Percentiles rank a stretch among this genome's conserved stretches.
phyloP scores from a whole-genome alignment of 2,888 invertebrate species.

The Cremastobaeus sp. region DNA sequence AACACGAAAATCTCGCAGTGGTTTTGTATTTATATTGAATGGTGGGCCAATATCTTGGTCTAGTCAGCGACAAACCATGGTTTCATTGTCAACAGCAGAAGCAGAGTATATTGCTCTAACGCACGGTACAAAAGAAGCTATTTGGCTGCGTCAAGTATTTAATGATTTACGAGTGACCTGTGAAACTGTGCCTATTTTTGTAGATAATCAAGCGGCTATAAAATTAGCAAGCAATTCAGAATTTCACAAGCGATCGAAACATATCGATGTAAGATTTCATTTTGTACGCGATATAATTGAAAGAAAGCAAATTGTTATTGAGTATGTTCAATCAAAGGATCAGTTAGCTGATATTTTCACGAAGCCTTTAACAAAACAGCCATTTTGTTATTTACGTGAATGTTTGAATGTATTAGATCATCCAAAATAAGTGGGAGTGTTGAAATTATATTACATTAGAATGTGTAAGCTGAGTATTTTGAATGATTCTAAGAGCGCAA shows the following conservation, averaged over 20 bases:
- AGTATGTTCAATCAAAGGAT: neutral
- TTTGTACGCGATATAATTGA: constrained; percentile 6
- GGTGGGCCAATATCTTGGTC: constrained; percentile 1
- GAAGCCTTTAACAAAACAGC: neutral
- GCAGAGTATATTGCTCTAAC: constrained; percentile 1
- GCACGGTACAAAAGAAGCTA: neutral
- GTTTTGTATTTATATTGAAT: constrained; percentile 1
- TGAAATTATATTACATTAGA: too few relatives aligned
- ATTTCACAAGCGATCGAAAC: neutral
- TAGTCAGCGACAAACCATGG: neutral
- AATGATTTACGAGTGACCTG: neutral
- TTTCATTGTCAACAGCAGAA: neutral
- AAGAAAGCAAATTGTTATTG: neutral
- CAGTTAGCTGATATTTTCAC: constrained; percentile 1
- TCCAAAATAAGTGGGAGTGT: constrained; percentile 3
- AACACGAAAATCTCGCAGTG: constrained; percentile 39
- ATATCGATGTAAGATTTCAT: constrained; percentile 11
- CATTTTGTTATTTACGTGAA: neutral
- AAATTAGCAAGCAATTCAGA: neutral
- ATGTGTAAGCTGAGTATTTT: too few relatives aligned
- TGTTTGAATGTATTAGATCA: neutral
- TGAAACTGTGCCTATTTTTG: neutral
- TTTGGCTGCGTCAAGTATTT: neutral
- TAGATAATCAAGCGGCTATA: neutral
- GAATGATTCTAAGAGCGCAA: too few relatives aligned